Percentiles rank a stretch among this genome's conserved stretches.
These are phyloP conservation scores for Aporrectodea caliginosa DNA, from an alignment of 1,140 invertebrate species.

Conservation along the genomic window DNA sequence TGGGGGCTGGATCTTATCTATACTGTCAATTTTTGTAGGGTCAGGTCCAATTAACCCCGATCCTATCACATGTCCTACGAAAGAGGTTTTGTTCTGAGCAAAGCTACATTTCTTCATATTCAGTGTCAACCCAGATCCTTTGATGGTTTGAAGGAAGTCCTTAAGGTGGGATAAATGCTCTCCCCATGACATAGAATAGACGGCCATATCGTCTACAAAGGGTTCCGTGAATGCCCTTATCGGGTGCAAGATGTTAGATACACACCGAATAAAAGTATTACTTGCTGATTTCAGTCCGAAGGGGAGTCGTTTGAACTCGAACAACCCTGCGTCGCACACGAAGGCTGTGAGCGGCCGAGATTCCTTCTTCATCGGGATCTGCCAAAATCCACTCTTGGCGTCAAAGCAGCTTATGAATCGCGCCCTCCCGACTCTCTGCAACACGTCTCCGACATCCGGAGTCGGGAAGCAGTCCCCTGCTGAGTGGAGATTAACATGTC, in stretches of 20 bases:
- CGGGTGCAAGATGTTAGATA: not conserved
- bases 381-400: slow-evolving; percentile 5
- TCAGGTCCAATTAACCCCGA: not conserved
- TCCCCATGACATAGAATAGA: not conserved
- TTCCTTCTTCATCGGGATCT: slow-evolving; percentile 3
- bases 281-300: not conserved
- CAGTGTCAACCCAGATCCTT: not conserved
- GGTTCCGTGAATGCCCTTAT: not conserved
- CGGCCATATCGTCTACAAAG: too few species aligned
- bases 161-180: not conserved
- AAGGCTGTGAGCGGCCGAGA: not conserved
- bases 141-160: not conserved
- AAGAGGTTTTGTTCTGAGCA: not conserved
- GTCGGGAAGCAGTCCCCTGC: not conserved
- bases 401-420: slow-evolving; percentile 14
- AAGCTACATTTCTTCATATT: not conserved
- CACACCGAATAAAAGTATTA: not conserved
- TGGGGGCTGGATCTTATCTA: not conserved
- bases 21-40: not conserved
- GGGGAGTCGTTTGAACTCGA: not conserved
- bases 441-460: not conserved
- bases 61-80: slow-evolving; percentile 3
- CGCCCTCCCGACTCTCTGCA: not conserved
- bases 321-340: not conserved
- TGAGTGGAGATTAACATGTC: too few species aligned